A percentile compares a stretch with the other conserved stretches of the same genome.
Conservation (phyloP, 2,113 vertebrate species). For the Myiagra hebetior region DNA sequence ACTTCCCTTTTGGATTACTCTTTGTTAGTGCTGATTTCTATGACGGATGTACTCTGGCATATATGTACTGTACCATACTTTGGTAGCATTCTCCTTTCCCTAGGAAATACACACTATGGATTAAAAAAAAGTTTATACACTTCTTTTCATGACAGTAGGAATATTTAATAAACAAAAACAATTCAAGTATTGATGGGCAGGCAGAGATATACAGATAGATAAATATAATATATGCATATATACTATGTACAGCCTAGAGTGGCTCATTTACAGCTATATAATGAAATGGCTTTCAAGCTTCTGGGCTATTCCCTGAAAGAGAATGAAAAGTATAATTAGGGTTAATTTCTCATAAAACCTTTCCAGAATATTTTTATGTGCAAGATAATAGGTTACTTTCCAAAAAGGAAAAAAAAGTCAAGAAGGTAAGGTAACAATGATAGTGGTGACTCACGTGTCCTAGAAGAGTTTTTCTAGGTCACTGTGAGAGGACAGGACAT, state of each 20-base stretch:
- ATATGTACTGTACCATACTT: not conserved
- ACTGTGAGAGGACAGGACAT: not conserved
- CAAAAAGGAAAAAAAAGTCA: not conserved
- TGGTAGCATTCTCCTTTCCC: not conserved
- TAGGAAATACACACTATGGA: not conserved
- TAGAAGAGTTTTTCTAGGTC: constrained; percentile 27
- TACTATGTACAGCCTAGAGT: not conserved
- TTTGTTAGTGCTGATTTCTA: not conserved
- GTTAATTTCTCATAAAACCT: constrained; percentile 26
- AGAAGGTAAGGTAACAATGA: not conserved
- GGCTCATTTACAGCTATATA: not conserved
- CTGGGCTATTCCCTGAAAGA: constrained; percentile 21
- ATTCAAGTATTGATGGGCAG: not conserved
- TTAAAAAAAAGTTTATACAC: not conserved
- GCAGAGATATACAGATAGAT: not conserved
- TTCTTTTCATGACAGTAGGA: not conserved
- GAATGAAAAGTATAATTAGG: not conserved
- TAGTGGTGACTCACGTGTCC: not conserved
- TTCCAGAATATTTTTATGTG: not conserved
- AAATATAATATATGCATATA: not conserved
- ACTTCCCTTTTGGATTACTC: not conserved
- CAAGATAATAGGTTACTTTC: not conserved
- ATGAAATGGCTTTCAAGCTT: not conserved
- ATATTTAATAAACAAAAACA: not conserved
- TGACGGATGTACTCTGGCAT: not conserved